Evolutionary conservation across 2,888 invertebrate species (phyloP).

Genomic region (Xylocampa areola): DNA sequence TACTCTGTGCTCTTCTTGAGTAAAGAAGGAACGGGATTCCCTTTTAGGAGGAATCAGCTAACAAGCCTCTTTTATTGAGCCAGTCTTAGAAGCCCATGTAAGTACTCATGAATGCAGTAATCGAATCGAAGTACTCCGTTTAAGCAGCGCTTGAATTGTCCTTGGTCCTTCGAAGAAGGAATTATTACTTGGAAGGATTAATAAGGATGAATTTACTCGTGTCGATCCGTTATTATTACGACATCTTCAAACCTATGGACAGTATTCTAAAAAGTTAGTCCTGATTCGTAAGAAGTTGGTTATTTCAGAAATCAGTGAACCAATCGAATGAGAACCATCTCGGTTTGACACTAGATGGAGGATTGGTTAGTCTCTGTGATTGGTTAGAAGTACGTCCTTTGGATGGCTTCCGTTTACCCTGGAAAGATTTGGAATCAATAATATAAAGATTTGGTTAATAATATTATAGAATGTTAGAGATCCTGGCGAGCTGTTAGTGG

Average conservation of each 20-base stretch:
- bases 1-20: too few relatives aligned
- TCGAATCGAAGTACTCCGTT: too few relatives aligned
- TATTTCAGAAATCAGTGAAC: slow-evolving; percentile 56
- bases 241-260: not conserved
- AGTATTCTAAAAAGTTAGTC: slow-evolving; percentile 6
- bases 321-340: slow-evolving; percentile 71
- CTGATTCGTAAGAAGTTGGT: slow-evolving; percentile 38
- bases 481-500: slow-evolving; percentile 48
- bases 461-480: slow-evolving; percentile 19
- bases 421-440: slow-evolving; percentile 65
- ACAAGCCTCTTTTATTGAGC: too few relatives aligned
- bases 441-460: slow-evolving; percentile 29
- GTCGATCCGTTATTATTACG: too few relatives aligned
- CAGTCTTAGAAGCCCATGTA: too few relatives aligned
- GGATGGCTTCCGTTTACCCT: slow-evolving; percentile 72
- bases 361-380: slow-evolving; percentile 65
- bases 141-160: too few relatives aligned
- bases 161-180: too few relatives aligned
- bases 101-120: too few relatives aligned
- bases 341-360: slow-evolving; percentile 53
- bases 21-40: too few relatives aligned
- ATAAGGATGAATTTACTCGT: too few relatives aligned
- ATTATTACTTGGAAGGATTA: too few relatives aligned
- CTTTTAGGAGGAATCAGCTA: too few relatives aligned
- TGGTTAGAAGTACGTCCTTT: slow-evolving; percentile 62